Percentiles rank a stretch among this genome's conserved stretches.
Conservation (phyloP, 2,113 vertebrate genomes). For the Tricholaema leucomelas region DNA sequence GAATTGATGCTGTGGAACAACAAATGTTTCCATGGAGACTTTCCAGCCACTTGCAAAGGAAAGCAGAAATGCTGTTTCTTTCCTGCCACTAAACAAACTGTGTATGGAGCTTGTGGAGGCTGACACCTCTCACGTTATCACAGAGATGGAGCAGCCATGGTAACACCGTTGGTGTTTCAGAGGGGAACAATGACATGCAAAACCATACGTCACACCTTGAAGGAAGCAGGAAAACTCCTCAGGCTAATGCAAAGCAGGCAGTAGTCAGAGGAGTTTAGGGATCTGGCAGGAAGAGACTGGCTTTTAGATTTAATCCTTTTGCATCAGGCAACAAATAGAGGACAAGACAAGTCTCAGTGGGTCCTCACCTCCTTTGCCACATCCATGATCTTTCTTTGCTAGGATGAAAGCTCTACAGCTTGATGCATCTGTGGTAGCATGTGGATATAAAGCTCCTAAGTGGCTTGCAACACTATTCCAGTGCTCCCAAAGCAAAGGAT, state of each 20-base stretch:
- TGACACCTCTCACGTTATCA: rapidly evolving
- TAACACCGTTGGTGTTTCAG: background rate
- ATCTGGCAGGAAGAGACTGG: background rate
- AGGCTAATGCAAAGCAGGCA: background rate
- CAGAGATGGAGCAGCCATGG: background rate
- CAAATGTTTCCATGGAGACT: slow-evolving; percentile 44
- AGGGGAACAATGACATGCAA: background rate
- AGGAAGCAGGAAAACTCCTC: background rate
- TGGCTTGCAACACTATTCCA: background rate
- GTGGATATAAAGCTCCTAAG: background rate
- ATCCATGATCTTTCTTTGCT: background rate
- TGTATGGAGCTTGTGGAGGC: background rate
- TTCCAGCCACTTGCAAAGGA: background rate
- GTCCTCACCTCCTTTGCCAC: background rate
- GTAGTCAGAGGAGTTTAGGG: background rate
- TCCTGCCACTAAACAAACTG: background rate
- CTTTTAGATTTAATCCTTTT: background rate
- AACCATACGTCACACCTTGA: background rate
- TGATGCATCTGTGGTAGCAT: background rate
- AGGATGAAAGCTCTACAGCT: background rate
- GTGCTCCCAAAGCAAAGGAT: background rate
- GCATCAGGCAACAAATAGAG: background rate
- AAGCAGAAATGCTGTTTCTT: background rate
- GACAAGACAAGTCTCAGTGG: background rate
- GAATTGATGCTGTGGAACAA: background rate